Base-by-base conservation (phyloP, 2,113 vertebrate species). In the Notechis scutatus region DNA sequence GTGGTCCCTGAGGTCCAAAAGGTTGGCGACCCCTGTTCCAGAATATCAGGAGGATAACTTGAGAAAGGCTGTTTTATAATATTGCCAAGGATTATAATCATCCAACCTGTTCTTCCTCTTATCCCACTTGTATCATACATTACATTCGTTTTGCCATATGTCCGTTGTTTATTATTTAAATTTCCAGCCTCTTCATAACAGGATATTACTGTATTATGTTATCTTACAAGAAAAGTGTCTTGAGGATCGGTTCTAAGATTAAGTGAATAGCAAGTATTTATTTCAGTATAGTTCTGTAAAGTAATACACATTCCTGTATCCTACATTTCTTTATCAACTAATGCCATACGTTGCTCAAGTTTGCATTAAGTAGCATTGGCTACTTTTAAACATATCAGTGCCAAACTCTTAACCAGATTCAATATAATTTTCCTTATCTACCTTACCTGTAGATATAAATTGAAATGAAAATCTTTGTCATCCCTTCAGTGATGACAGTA, bases 221-320 rank as follows among this genome's bases (percentile, higher is more conserved):
- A 91, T 96, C 91, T 96, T 95, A 95, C 94, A 94, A 93, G 92
- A 96, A 61, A 89, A 93, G 1, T 87, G 23, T 47, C 4, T 86
- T 86, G 20, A 86, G 8, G 85, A 42, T 86, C 42, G 47, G 42
- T 85, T 21, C 4, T 85, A 85, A 85, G 21, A 47, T 42, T 85
- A 45, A 85, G 34, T 47, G 11, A 86, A 24, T 86, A 24, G 23
- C 21, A 86, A 47, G 85, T 86, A 86, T 47, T 26, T 47, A 47
- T 50, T 86, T 50, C 85, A 50, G 4, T 50, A 23, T 47, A 50
- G 85, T 50, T 47, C 11, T 47, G 23, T 86, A 47, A 50, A 86
- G 42, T 86, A 47, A 26, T 50, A 50, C 45, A 15, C 23, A 50
- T 86, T 47, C 11, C 10, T 86, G 1, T 10, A 47, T 86, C 85